These are phyloP conservation scores for Epinephelus fuscoguttatus DNA, from an alignment of 2,113 vertebrate genomes.

Conservation along the genomic window DNA sequence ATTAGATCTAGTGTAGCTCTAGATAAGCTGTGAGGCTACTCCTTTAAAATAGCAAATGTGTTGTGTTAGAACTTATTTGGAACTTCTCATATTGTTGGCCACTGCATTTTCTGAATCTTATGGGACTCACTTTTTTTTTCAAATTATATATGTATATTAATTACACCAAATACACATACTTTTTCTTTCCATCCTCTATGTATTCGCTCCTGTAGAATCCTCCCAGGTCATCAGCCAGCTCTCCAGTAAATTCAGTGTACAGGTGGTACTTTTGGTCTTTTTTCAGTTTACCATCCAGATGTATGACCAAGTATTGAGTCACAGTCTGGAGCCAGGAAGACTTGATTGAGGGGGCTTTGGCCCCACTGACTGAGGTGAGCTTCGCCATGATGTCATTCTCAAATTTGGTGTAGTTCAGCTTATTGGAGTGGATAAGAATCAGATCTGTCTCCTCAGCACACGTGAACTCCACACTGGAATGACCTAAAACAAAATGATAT, in stretches of 20 bases:
- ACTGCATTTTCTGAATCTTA: not conserved
- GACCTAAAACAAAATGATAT: constrained; percentile 55
- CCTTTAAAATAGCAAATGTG: not conserved
- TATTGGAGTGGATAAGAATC: constrained; percentile 94
- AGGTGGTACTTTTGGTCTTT: constrained; percentile 79
- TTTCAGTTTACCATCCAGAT: constrained; percentile 75
- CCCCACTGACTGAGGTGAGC: constrained; percentile 39
- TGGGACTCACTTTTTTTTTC: not conserved
- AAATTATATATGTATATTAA: too few species aligned
- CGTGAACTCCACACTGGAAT: constrained; percentile 83
- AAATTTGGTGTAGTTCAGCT: constrained; percentile 84
- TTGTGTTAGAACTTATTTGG: not conserved
- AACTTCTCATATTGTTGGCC: not conserved
- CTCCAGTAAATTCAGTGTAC: constrained; percentile 82
- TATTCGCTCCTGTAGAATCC: constrained; percentile 96
- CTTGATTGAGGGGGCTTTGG: constrained; percentile 47
- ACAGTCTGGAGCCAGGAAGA: constrained; percentile 49
- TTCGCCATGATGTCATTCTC: accelerated
- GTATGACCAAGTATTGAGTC: constrained; percentile 90
- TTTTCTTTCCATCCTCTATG: constrained; percentile 38
- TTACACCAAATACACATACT: constrained; percentile 77
- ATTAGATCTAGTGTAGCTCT: not conserved
- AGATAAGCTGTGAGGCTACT: not conserved
- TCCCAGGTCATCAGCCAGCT: constrained; percentile 90
- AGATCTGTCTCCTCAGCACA: constrained; percentile 83